phyloP scores from a whole-genome alignment of 1,140 invertebrate genomes.

The Drosophila suzukii region DNA sequence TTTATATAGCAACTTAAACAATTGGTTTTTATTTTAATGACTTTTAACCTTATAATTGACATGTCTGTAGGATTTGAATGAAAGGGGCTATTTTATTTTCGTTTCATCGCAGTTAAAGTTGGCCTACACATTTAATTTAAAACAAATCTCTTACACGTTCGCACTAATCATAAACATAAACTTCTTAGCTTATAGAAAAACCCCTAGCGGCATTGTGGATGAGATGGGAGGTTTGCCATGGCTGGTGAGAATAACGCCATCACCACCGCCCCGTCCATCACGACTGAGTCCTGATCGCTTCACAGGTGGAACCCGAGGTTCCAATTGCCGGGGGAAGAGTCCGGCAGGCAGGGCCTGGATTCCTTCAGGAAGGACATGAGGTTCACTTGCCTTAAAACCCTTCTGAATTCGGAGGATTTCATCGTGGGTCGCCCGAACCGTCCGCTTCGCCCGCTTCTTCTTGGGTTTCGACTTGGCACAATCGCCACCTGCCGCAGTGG shows the following conservation, averaged over 20 bases:
- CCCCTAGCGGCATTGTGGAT: constrained; percentile 18
- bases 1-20: background rate
- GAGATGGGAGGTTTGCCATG: constrained; percentile 12
- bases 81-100: background rate
- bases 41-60: background rate
- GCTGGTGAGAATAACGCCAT: constrained; percentile 19
- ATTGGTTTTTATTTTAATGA: background rate
- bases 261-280: constrained; percentile 32
- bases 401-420: constrained; percentile 46
- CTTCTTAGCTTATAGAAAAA: constrained; percentile 3
- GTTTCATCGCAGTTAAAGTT: background rate
- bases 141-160: background rate
- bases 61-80: background rate
- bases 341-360: constrained; percentile 2
- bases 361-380: background rate
- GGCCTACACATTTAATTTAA: constrained; percentile 40
- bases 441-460: constrained; percentile 54
- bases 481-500: background rate
- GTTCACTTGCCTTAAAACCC: constrained; percentile 1
- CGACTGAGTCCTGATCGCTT: constrained; percentile 1
- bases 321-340: constrained; percentile 21
- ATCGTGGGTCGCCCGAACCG: constrained; percentile 27
- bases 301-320: constrained; percentile 10
- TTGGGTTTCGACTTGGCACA: constrained; percentile 27
- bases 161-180: constrained; percentile 3